These are phyloP conservation scores for Pollenia angustigena DNA, from an alignment of 2,888 invertebrate genomes.

Conservation along the genomic window DNA sequence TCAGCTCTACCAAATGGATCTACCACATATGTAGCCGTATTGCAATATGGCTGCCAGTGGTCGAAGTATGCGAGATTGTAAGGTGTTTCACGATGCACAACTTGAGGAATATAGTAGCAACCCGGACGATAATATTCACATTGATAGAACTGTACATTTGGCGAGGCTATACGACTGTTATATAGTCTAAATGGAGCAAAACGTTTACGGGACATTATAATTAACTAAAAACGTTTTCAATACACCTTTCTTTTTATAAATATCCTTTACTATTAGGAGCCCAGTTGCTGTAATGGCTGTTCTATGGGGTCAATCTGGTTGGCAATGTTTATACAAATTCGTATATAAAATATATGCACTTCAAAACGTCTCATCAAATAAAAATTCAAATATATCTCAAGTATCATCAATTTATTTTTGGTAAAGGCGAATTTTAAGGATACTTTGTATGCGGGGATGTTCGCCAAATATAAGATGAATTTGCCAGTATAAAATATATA, in stretches of 20 bases:
- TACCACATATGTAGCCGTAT: conserved; percentile 75
- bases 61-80: conserved; percentile 60
- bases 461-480: conserved; percentile 62
- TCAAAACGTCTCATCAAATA: conserved; percentile 79
- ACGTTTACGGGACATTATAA: conserved; percentile 64
- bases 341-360: conserved; percentile 79
- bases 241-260: too few relatives aligned
- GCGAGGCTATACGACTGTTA: conserved; percentile 2
- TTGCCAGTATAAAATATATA: conserved; percentile 51
- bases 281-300: conserved; percentile 67
- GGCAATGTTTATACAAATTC: conserved; percentile 77
- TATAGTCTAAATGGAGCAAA: conserved; percentile 27
- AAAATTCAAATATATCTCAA: conserved; percentile 80
- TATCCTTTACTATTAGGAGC: conserved; percentile 39
- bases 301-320: conserved; percentile 78
- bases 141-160: conserved; percentile 71
- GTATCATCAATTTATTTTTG: conserved; percentile 77
- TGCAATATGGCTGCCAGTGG: conserved; percentile 71
- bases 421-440: background rate
- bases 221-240: background rate
- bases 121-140: conserved; percentile 78
- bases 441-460: background rate
- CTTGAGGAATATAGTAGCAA: conserved; percentile 75
- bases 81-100: conserved; percentile 50
- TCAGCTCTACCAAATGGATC: conserved; percentile 74